Conservation (phyloP, 2,888 invertebrate species). For the Cantharis nigra region DNA sequence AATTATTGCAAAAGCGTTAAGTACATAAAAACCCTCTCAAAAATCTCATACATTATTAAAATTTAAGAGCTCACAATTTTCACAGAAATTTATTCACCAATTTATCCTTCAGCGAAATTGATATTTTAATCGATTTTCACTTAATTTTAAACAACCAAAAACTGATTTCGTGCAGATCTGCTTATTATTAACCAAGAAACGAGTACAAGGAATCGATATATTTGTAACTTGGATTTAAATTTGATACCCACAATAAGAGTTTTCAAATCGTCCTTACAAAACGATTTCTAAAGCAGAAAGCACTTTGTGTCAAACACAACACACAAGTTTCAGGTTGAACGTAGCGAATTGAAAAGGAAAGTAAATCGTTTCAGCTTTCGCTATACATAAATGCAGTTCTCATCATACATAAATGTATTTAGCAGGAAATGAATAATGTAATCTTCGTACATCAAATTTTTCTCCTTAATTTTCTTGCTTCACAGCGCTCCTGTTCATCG, state of each 20-base stretch:
- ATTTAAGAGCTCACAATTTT: not conserved
- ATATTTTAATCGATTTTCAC: not conserved
- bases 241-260: not conserved
- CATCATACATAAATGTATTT: not conserved
- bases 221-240: not conserved
- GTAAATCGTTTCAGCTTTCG: constrained; percentile 6
- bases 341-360: constrained; percentile 7
- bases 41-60: not conserved
- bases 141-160: not conserved
- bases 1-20: not conserved
- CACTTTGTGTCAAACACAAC: constrained; percentile 16
- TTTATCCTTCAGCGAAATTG: not conserved
- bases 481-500: not conserved
- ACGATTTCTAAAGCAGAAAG: constrained; percentile 5
- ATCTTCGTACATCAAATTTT: not conserved
- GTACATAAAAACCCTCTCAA: not conserved
- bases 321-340: constrained; percentile 3
- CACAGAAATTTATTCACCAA: not conserved
- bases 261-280: not conserved
- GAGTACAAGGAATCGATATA: not conserved
- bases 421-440: not conserved
- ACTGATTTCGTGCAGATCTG: not conserved
- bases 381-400: constrained; percentile 9
- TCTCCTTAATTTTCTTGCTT: not conserved
- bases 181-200: not conserved